Conservation (phyloP, 2,888 invertebrate species). For the Harpalus rufipes region DNA sequence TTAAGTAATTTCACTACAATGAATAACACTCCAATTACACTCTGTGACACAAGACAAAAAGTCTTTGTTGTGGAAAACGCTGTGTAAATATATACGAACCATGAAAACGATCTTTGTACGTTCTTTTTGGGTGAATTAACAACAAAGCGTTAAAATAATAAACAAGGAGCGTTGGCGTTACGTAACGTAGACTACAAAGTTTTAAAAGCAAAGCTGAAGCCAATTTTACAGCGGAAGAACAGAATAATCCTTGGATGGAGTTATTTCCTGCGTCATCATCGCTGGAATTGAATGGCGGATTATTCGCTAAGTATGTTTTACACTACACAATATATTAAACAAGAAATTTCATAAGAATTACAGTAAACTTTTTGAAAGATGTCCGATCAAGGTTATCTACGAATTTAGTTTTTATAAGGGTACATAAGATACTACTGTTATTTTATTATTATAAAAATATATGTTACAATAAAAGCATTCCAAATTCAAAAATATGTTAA, state of each 20-base stretch:
- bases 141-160: conserved; percentile 42
- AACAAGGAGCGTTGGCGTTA: conserved; percentile 9
- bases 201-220: conserved; percentile 32
- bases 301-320: no score
- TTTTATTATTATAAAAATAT: no score
- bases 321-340: no score
- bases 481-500: no score
- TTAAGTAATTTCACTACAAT: not conserved
- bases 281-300: not conserved
- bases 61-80: not conserved
- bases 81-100: not conserved
- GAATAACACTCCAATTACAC: conserved; percentile 9
- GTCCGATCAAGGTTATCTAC: no score
- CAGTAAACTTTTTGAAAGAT: no score
- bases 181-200: conserved; percentile 3
- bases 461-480: no score
- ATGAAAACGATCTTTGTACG: conserved; percentile 16
- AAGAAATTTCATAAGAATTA: no score
- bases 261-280: conserved; percentile 29
- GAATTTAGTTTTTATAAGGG: no score
- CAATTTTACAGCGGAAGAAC: conserved; percentile 37
- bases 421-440: no score
- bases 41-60: not conserved
- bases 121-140: conserved; percentile 28
- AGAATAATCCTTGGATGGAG: conserved; percentile 18